A percentile compares a stretch with the other conserved stretches of the same genome.
Conservation (phyloP, 2,888 invertebrate species). For the Pocota personata region DNA sequence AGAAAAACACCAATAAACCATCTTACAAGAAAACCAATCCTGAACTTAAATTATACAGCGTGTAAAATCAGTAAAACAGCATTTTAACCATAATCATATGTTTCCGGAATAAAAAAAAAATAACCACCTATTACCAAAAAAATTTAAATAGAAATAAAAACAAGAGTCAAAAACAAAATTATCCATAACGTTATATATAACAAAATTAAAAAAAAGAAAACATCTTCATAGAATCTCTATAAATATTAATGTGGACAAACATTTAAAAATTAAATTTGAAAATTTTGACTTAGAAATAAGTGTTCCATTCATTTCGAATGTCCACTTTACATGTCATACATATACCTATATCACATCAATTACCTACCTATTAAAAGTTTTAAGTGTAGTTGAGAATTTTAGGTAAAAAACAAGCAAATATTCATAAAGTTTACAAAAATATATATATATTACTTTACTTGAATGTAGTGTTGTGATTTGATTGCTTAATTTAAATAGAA, state of each 20-base stretch:
- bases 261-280: slow-evolving; percentile 27
- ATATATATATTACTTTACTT: slow-evolving; percentile 57
- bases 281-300: slow-evolving; percentile 22
- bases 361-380: slow-evolving; percentile 68
- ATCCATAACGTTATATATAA: slow-evolving; percentile 31
- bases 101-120: slow-evolving; percentile 47
- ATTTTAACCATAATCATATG: slow-evolving; percentile 34
- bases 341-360: slow-evolving; percentile 63
- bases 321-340: slow-evolving; percentile 55
- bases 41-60: not conserved
- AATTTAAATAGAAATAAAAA: slow-evolving; percentile 13
- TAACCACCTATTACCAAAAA: slow-evolving; percentile 51
- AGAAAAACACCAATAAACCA: not conserved
- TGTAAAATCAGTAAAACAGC: not conserved
- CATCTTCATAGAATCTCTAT: slow-evolving; percentile 39
- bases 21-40: not conserved
- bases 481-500: slow-evolving; percentile 71
- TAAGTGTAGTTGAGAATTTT: slow-evolving; percentile 60
- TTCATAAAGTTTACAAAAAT: slow-evolving; percentile 51
- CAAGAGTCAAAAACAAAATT: not conserved
- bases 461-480: slow-evolving; percentile 74
- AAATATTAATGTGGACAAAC: slow-evolving; percentile 43
- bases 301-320: slow-evolving; percentile 24
- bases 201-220: slow-evolving; percentile 27
- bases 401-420: slow-evolving; percentile 27